A percentile compares a stretch with the other conserved stretches of the same genome.
Evolutionary conservation across 2,888 invertebrate species (phyloP).

Genomic region (Camponotus fellah): DNA sequence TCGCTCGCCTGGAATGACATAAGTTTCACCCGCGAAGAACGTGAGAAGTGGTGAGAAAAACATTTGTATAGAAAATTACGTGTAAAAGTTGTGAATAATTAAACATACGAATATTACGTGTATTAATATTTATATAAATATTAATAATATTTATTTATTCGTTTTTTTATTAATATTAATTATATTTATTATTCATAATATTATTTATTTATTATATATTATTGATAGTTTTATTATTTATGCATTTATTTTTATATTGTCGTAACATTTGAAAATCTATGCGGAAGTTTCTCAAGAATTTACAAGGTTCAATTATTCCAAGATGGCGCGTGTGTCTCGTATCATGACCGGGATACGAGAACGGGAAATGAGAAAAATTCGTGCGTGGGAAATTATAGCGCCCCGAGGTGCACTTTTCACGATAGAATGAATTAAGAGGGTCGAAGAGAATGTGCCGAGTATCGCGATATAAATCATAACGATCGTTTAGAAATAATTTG

Average conservation of each 20-base stretch:
- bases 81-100: background rate
- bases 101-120: background rate
- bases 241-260: background rate
- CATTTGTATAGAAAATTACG: background rate
- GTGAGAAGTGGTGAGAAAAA: background rate
- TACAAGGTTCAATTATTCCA: background rate
- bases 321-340: background rate
- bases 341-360: background rate
- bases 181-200: background rate
- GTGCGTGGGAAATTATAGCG: slow-evolving; percentile 10
- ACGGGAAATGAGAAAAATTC: slow-evolving; percentile 23
- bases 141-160: background rate
- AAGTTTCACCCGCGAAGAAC: background rate
- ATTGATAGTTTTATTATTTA: background rate
- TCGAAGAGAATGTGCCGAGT: background rate
- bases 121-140: background rate
- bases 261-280: background rate
- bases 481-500: slow-evolving; percentile 33
- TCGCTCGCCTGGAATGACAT: background rate
- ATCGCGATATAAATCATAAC: slow-evolving; percentile 19
- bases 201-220: background rate
- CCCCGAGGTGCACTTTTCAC: background rate
- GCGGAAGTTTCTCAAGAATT: background rate
- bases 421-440: background rate
- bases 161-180: too few species aligned